These are phyloP conservation scores for Tipula unca DNA, from an alignment of 2,888 invertebrate genomes.

Conservation along the genomic window DNA sequence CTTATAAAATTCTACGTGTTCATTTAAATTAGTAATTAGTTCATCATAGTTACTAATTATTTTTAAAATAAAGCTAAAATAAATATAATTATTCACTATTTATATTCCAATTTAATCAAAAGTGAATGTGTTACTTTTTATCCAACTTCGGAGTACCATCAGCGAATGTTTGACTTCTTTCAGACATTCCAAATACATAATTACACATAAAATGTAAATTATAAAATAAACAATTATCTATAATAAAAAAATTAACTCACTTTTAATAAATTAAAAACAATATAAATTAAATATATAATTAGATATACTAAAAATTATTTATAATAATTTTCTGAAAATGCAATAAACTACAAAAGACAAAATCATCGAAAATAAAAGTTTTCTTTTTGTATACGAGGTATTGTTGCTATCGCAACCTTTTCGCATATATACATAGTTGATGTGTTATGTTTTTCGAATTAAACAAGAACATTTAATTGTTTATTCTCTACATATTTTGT, in stretches of 20 bases:
- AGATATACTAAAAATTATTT: neutral
- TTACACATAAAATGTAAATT: neutral
- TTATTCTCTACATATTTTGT: neutral
- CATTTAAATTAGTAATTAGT: slow-evolving; percentile 31
- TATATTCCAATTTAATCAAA: neutral
- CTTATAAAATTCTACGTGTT: slow-evolving; percentile 32
- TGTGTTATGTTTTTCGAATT: neutral
- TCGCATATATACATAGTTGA: neutral
- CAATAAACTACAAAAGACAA: neutral
- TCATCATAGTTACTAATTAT: slow-evolving; percentile 32
- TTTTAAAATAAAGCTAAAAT: slow-evolving; percentile 19
- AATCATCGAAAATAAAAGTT: neutral
- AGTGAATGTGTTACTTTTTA: neutral
- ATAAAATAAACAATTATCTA: neutral
- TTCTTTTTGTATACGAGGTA: neutral
- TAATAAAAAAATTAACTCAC: neutral
- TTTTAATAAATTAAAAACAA: neutral
- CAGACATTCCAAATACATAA: slow-evolving; percentile 15
- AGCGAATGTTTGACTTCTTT: neutral
- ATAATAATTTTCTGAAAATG: neutral
- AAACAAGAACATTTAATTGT: neutral
- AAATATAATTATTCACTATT: neutral
- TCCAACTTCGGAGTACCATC: neutral
- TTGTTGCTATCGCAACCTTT: neutral
- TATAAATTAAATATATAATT: neutral